phyloP scores from a whole-genome alignment of 1,140 invertebrate genomes.

The Lordiphosa mommai region DNA sequence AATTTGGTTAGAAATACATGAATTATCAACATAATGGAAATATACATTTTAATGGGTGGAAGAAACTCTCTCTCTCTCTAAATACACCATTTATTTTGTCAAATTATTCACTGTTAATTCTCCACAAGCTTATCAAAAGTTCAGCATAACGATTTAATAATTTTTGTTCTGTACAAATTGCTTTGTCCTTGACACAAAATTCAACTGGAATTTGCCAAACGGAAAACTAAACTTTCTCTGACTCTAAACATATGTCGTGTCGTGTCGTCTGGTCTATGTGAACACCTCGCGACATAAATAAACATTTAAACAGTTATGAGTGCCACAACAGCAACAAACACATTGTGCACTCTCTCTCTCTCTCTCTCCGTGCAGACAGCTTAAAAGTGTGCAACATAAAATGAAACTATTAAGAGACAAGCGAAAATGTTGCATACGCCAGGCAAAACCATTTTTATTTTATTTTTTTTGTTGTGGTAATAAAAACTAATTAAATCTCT shows the following conservation, averaged over 20 bases:
- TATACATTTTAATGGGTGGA: too few relatives aligned
- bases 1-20: too few relatives aligned
- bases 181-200: background rate
- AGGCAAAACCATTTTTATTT: slow-evolving; percentile 22
- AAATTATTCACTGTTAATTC: too few relatives aligned
- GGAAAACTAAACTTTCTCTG: background rate
- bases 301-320: slow-evolving; percentile 33
- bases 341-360: too few relatives aligned
- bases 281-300: slow-evolving; percentile 11
- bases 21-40: too few relatives aligned
- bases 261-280: background rate
- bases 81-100: too few relatives aligned
- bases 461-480: slow-evolving; percentile 48
- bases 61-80: too few relatives aligned
- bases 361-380: slow-evolving; percentile 16
- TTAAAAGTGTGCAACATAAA: slow-evolving; percentile 42
- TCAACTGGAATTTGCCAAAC: background rate
- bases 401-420: slow-evolving; percentile 44
- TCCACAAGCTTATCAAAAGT: background rate
- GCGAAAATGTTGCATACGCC: slow-evolving; percentile 46
- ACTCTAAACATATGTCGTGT: background rate
- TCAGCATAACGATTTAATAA: background rate
- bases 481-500: slow-evolving; percentile 75
- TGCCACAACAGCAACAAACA: background rate
- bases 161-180: background rate